phyloP scores from a whole-genome alignment of 2,113 vertebrate genomes.

The Oryctolagus cuniculus region mOryCun1.1 NC_091432.1:215548001-215548500 shows the following conservation, averaged over 20 bases:
- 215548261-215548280: background rate
- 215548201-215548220: background rate
- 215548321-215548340: background rate
- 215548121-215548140: background rate
- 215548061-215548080: too few relatives aligned
- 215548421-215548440: background rate
- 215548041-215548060: too few relatives aligned
- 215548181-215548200: background rate
- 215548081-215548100: background rate
- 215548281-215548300: background rate
- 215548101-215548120: background rate
- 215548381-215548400: background rate
- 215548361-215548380: background rate
- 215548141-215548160: background rate
- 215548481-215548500: background rate
- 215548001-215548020: too few relatives aligned
- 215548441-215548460: background rate
- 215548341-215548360: background rate
- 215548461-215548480: background rate
- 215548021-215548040: too few relatives aligned
- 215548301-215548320: background rate
- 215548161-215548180: background rate
- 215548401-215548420: too few relatives aligned
- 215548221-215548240: background rate
- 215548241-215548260: background rate